A percentile compares a stretch with the other conserved stretches of the same genome.
Conservation (phyloP, 2,113 vertebrate species). For the Melanerpes formicivorus region DNA sequence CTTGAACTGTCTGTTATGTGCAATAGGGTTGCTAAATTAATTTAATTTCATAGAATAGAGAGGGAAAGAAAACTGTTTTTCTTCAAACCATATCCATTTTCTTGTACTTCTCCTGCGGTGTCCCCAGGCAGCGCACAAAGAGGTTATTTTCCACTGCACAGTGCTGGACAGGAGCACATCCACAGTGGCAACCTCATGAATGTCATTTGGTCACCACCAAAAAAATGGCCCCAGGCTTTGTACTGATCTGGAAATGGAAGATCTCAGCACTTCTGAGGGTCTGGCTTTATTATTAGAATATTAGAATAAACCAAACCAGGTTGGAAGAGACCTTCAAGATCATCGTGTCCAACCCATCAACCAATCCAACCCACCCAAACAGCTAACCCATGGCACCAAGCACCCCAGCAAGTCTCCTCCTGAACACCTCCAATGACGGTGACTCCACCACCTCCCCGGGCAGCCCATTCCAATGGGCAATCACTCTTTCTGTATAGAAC, state of each 20-base stretch:
- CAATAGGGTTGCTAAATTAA: slow-evolving; percentile 3
- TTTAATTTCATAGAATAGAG: neutral
- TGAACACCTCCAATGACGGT: too few species aligned
- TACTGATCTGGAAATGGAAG: neutral
- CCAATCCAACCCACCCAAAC: too few species aligned
- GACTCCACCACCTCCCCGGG: too few species aligned
- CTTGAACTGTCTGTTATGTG: neutral
- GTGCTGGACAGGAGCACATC: neutral
- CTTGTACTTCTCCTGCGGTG: neutral
- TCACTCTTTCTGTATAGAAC: too few species aligned
- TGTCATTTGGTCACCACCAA: neutral
- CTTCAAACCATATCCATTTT: neutral
- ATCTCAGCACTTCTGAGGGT: neutral
- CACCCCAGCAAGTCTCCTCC: too few species aligned
- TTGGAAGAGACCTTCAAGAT: too few species aligned
- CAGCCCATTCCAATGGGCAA: too few species aligned
- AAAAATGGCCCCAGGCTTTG: neutral
- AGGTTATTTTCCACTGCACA: neutral
- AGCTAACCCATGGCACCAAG: too few species aligned
- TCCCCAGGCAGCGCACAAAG: neutral
- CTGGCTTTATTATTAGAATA: neutral
- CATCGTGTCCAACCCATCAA: too few species aligned
- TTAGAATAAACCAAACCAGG: too few species aligned
- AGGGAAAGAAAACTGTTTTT: neutral
- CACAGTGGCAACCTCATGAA: neutral